These are phyloP conservation scores for Cataglyphis cursor DNA, from an alignment of 2,888 invertebrate species.

Conservation along the genomic window DNA sequence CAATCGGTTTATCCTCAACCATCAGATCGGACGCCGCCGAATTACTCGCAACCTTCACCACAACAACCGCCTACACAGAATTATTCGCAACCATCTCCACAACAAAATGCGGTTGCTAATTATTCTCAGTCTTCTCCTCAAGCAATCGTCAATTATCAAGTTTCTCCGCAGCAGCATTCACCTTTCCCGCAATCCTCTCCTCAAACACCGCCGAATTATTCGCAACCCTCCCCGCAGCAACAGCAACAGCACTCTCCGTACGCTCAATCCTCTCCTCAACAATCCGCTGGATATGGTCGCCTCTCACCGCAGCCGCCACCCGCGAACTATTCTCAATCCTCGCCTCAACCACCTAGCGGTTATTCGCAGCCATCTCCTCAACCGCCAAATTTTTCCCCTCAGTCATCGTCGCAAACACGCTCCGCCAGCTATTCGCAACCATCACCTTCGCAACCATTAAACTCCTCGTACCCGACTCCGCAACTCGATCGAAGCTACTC, in stretches of 20 bases:
- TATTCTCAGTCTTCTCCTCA: slow-evolving; percentile 80
- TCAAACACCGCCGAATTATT: slow-evolving; percentile 87
- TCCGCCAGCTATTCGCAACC: slow-evolving; percentile 82
- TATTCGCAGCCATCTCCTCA: slow-evolving; percentile 83
- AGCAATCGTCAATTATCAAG: slow-evolving; percentile 80
- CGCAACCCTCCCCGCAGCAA: slow-evolving; percentile 79
- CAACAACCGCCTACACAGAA: slow-evolving; percentile 70
- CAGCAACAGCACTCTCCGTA: slow-evolving; percentile 70
- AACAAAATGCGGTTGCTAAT: slow-evolving; percentile 72
- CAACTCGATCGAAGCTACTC: slow-evolving; percentile 82
- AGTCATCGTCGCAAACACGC: slow-evolving; percentile 74
- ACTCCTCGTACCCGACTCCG: slow-evolving; percentile 73
- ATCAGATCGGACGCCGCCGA: slow-evolving; percentile 80
- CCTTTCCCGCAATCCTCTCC: slow-evolving; percentile 76
- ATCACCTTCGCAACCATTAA: slow-evolving; percentile 79
- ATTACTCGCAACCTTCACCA: slow-evolving; percentile 76
- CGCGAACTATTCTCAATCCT: slow-evolving; percentile 64
- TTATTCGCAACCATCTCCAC: slow-evolving; percentile 82
- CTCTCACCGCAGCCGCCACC: slow-evolving; percentile 57
- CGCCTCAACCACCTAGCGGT: slow-evolving; percentile 73
- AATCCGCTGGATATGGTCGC: slow-evolving; percentile 73
- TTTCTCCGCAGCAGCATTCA: slow-evolving; percentile 80
- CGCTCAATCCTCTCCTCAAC: slow-evolving; percentile 80
- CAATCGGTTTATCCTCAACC: slow-evolving; percentile 84
- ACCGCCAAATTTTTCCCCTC: slow-evolving; percentile 85